A percentile compares a stretch with the other conserved stretches of the same genome.
Evolutionary conservation across 1,140 invertebrate species (phyloP).

Genomic region (Trachymyrmex cornetzi): DNA sequence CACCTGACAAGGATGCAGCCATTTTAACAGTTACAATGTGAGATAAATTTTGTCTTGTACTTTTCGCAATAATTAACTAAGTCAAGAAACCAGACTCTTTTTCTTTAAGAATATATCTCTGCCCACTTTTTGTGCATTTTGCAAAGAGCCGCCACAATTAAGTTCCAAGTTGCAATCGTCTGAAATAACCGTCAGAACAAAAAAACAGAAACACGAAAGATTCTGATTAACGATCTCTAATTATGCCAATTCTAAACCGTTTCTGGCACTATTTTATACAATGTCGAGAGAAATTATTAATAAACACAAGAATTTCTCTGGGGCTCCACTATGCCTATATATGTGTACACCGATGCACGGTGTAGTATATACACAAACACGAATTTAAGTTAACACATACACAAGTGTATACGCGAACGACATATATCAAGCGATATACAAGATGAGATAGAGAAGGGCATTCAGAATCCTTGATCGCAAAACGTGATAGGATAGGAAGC

Average conservation of each 20-base stretch:
- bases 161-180: background rate
- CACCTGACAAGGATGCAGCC: conserved; percentile 52
- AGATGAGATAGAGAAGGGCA: too few relatives aligned
- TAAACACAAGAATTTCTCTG: conserved; percentile 36
- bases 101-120: background rate
- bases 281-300: conserved; percentile 47
- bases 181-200: background rate
- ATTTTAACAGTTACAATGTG: conserved; percentile 5
- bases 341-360: background rate
- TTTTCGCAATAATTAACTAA: background rate
- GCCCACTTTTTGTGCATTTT: background rate
- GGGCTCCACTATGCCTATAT: conserved; percentile 13
- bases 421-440: too few relatives aligned
- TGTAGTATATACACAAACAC: too few relatives aligned
- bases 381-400: too few relatives aligned
- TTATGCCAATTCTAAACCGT: background rate
- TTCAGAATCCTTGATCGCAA: too few relatives aligned
- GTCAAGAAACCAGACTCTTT: background rate
- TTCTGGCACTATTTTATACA: background rate
- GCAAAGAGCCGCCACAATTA: background rate
- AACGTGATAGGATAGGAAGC: too few relatives aligned
- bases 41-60: background rate
- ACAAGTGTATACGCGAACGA: too few relatives aligned
- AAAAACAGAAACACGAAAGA: background rate
- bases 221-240: background rate